A percentile compares a stretch with the other conserved stretches of the same genome.
These are phyloP conservation scores for Drosophila eohydei DNA, from an alignment of 2,888 invertebrate genomes.

Conservation along the genomic window DNA sequence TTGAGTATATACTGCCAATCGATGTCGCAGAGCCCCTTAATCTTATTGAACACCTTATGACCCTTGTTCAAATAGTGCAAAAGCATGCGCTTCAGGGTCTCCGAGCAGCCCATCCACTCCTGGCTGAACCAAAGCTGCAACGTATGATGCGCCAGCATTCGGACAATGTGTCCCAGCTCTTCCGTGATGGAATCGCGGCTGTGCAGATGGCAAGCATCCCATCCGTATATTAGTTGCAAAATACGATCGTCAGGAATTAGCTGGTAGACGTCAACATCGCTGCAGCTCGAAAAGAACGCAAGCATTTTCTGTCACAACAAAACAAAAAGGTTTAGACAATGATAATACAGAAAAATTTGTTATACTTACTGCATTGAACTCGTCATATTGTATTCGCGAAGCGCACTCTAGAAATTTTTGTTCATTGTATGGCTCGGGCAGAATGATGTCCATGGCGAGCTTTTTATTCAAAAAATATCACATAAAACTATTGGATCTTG, in stretches of 20 bases:
- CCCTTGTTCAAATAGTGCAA: constrained; percentile 66
- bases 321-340: background rate
- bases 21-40: constrained; percentile 65
- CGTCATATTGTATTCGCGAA: constrained; percentile 73
- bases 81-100: constrained; percentile 53
- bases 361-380: constrained; percentile 72
- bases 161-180: constrained; percentile 60
- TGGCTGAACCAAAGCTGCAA: constrained; percentile 79
- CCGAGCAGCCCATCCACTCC: constrained; percentile 71
- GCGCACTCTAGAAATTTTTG: constrained; percentile 69
- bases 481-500: background rate
- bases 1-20: constrained; percentile 76
- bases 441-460: constrained; percentile 71
- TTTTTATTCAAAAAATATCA: constrained; percentile 4
- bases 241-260: constrained; percentile 74
- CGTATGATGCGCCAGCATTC: constrained; percentile 71
- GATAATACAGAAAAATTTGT: background rate
- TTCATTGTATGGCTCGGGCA: constrained; percentile 67
- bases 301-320: constrained; percentile 65
- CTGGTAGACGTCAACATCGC: constrained; percentile 77
- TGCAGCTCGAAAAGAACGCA: constrained; percentile 57
- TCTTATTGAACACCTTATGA: constrained; percentile 45
- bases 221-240: constrained; percentile 71
- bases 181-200: constrained; percentile 29
- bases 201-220: constrained; percentile 73